Base-by-base conservation (phyloP, 2,113 vertebrate species). In the Polyodon spathula region DNA sequence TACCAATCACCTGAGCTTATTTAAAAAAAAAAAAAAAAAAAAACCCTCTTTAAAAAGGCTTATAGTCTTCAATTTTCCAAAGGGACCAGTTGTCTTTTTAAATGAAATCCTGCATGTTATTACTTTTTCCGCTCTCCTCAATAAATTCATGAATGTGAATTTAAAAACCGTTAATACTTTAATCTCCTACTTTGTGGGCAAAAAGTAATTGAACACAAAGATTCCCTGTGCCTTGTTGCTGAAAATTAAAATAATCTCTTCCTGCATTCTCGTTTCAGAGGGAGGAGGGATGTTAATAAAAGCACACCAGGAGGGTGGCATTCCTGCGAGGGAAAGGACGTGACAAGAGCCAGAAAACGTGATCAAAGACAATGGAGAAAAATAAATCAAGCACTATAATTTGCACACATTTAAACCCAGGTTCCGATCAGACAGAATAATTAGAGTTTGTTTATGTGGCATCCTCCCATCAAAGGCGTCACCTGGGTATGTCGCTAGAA, bases 91-190 rank as follows among this genome's bases (percentile, higher is more conserved):
- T 50, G 46, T 50, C 46, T n/a, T 50, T 50, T 50, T 50, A 50
- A 50, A 50, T 50, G 11, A 50, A 50, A 50, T 50, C 46, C 11
- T 50, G 46, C 46, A 50, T 50, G 46, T 50, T 50, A 50, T 50
- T 50, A 50, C 46, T 50, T 50, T 12, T 43, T 43, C 11, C n/a
- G 11, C 46, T 50, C 46, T n/a, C 46, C 46, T 50, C 46, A 50
- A 12, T 50, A n/a, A 50, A 14, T 50, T 50, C 46, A 50, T 12
- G n/a, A 50, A 50, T 50, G 46, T 50, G n/a, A 50, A 50, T 11
- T 50, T 50, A 14, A 50, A n/a, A n/a, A 50, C 46, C 46, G 46
- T 50, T 50, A 50, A 50, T 50, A 50, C 48, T 50, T 50, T 50
- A 50, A 50, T 50, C 48, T 50, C 48, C 48, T 50, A 50, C 48